phyloP scores from a whole-genome alignment of 1,140 invertebrate species.

The Tetramorium alpestre region DNA sequence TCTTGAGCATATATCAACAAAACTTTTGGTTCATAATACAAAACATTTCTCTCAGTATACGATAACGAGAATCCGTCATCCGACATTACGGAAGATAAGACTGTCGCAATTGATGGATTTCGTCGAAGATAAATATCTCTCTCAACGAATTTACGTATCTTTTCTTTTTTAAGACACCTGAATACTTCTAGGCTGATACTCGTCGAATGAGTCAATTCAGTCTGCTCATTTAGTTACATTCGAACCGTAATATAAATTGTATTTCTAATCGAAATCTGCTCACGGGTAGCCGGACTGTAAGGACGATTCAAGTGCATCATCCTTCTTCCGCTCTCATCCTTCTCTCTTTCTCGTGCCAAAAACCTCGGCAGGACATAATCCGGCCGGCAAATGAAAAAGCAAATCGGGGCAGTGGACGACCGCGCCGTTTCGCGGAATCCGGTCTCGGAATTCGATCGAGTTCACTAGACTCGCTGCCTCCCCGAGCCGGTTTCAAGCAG shows the following conservation, averaged over 20 bases:
- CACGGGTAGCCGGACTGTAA: neutral
- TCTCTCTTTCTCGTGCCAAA: constrained; percentile 36
- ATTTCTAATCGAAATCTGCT: neutral
- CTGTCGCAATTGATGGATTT: constrained; percentile 24
- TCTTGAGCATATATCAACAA: no score
- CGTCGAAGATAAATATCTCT: constrained; percentile 5
- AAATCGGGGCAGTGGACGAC: constrained; percentile 64
- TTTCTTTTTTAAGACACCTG: neutral
- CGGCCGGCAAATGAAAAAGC: constrained; percentile 56
- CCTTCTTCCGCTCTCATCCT: neutral
- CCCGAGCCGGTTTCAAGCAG: constrained; percentile 78
- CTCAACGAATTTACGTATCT: constrained; percentile 15
- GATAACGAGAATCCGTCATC: neutral
- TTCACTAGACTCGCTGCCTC: constrained; percentile 76
- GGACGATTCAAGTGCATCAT: neutral
- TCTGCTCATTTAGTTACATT: constrained; percentile 21
- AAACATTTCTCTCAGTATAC: no score
- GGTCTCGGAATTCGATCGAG: constrained; percentile 82
- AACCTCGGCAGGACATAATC: constrained; percentile 40
- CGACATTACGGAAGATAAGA: constrained; percentile 18
- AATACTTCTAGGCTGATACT: constrained; percentile 20
- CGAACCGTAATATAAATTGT: constrained; percentile 11
- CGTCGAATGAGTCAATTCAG: neutral
- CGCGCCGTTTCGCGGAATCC: constrained; percentile 77
- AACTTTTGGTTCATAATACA: no score